Evolutionary conservation across 2,888 invertebrate genomes (phyloP), one percentile per base, ranked within the genome.

Genomic region (Agelastica alni): DNA sequence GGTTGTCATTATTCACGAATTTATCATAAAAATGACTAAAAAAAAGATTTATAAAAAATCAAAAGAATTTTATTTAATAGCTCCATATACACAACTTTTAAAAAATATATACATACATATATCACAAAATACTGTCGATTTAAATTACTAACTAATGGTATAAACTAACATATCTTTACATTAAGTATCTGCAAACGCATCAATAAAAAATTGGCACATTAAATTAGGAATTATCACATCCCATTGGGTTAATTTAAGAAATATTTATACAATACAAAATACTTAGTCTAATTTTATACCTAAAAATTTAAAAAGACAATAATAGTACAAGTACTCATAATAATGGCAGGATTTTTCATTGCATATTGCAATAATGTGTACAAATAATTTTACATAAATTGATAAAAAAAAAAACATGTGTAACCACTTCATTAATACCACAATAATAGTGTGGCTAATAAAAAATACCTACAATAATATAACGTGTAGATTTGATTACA

Each of bases 71-170:
- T 17, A 54, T 48, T 56, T 36, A 31, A 13, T 28, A 32, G 28
- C 45, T 41, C 28, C 45, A 56, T 59, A 55, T 53, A 56, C 53
- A 54, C 30, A 52, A 20, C 18, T 37, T 48, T 51, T 44, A 55
- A 58, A 62, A 61, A n/a, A n/a, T n/a, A n/a, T n/a, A 65, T 61
- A 60, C 64, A 64, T 62, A 62, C 48, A 58, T 39, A 44, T 48
- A 62, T 65, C 62, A 63, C 62, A 65, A 60, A 54, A 63, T 62
- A 61, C 62, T 63, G 61, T 56, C 56, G 48, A 60, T 59, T 60
- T 59, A 36, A n/a, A 43, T 44, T 54, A 51, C 41, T 30, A 46
- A 51, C 43, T 30, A 58, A 47, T 10, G 18, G 36, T 18, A 4
- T 36, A 16, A 48, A 42, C 56, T 45, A 32, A 41, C 44, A 52